phyloP scores from a whole-genome alignment of 37 sponge, comb jelly and placozoan species.

The Aplysina aerophoba region DNA sequence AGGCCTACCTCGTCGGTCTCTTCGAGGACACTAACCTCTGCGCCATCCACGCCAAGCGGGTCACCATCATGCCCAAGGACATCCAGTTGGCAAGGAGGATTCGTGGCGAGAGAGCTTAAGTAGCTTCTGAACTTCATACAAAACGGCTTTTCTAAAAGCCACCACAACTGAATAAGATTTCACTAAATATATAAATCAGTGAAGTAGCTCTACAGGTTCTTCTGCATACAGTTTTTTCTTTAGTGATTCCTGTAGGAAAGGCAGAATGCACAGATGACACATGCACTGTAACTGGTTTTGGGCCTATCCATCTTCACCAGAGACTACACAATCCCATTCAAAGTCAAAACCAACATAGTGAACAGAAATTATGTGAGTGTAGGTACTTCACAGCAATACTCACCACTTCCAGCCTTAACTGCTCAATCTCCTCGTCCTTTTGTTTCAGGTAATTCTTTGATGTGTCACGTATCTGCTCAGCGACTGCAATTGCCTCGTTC shows the following conservation, averaged over 20 bases:
- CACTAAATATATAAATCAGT: no score
- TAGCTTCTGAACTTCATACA: not conserved
- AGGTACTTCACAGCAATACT: no score
- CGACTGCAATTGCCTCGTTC: slow-evolving; percentile 31
- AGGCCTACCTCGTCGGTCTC: slow-evolving; percentile 97
- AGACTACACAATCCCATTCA: no score
- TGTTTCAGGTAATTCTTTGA: slow-evolving; percentile 28
- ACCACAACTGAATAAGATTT: slow-evolving; percentile 26
- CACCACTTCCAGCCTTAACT: slow-evolving; percentile 8
- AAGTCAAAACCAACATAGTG: no score
- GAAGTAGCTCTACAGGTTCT: no score
- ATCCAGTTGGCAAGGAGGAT: slow-evolving; percentile 97
- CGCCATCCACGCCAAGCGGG: slow-evolving; percentile 98
- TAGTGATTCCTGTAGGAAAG: no score
- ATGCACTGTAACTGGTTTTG: no score
- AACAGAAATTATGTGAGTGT: no score
- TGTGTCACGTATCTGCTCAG: slow-evolving; percentile 42
- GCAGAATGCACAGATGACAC: no score
- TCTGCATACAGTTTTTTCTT: no score
- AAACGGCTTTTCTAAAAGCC: slow-evolving; percentile 91
- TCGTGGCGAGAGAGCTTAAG: slow-evolving; percentile 95
- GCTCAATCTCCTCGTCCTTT: slow-evolving; percentile 51
- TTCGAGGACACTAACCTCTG: slow-evolving; percentile 99
- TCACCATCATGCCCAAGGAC: slow-evolving; percentile 99
- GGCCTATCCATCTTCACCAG: no score